A percentile compares a stretch with the other conserved stretches of the same genome.
Evolutionary conservation across 2,888 invertebrate species (phyloP).

Genomic region (Craniophora ligustri): DNA sequence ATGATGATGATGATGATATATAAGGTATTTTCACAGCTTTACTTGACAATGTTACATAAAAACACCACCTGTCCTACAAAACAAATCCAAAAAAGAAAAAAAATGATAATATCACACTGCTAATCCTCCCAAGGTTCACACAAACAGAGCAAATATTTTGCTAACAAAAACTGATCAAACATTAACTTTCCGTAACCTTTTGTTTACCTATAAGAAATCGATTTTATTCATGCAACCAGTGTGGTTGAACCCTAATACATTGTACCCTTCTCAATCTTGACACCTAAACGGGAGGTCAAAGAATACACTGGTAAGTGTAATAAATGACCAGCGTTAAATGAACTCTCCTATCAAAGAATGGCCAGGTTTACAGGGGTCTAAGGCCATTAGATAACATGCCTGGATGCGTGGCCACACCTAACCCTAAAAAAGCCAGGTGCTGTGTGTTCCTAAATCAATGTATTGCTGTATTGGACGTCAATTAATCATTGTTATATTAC

Average conservation of each 20-base stretch:
- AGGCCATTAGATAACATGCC: slow-evolving; percentile 14
- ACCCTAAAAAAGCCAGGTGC: slow-evolving; percentile 61
- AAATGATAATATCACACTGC: not conserved
- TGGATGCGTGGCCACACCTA: slow-evolving; percentile 57
- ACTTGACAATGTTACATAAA: no score
- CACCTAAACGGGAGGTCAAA: slow-evolving; percentile 10
- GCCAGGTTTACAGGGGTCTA: not conserved
- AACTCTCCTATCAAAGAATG: not conserved
- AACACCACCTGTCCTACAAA: no score
- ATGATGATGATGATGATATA: no score
- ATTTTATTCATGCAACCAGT: slow-evolving; percentile 28
- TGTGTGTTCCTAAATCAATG: slow-evolving; percentile 62
- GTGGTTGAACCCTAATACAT: slow-evolving; percentile 6
- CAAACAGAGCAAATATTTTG: slow-evolving; percentile 23
- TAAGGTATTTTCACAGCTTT: no score
- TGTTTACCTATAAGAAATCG: slow-evolving; percentile 40
- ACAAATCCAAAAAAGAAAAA: no score
- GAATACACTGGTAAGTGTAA: slow-evolving; percentile 7
- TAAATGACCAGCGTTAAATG: slow-evolving; percentile 8
- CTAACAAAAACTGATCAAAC: slow-evolving; percentile 7
- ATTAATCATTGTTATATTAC: slow-evolving; percentile 63
- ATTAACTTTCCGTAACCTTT: slow-evolving; percentile 21
- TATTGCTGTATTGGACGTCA: slow-evolving; percentile 57
- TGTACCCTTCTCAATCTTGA: not conserved
- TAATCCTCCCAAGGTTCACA: no score